A percentile compares a stretch with the other conserved stretches of the same genome.
Evolutionary conservation across 1,140 invertebrate genomes (phyloP).

Genomic region (Bacillus rossius): DNA sequence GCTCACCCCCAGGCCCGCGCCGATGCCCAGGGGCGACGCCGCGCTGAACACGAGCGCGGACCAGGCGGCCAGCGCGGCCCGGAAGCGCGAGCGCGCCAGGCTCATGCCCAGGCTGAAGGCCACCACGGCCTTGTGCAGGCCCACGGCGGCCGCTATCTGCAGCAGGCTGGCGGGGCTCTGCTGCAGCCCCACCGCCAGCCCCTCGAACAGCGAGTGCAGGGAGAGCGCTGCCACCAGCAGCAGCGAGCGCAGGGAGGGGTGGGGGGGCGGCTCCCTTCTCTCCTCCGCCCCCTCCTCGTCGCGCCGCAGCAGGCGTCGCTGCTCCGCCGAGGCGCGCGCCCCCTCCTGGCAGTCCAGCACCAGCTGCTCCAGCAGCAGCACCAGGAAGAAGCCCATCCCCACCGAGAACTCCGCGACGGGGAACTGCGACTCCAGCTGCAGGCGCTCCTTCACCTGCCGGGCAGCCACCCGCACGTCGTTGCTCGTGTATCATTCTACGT

Average conservation of each 20-base stretch:
- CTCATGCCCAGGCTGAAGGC: slow-evolving; percentile 57
- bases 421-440: slow-evolving; percentile 29
- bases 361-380: slow-evolving; percentile 54
- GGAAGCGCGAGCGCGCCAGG: slow-evolving; percentile 49
- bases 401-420: slow-evolving; percentile 52
- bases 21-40: slow-evolving; percentile 47
- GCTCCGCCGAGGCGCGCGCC: not conserved
- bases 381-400: slow-evolving; percentile 50
- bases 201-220: slow-evolving; percentile 53
- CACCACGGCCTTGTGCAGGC: slow-evolving; percentile 56
- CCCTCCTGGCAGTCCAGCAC: slow-evolving; percentile 42
- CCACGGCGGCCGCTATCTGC: slow-evolving; percentile 50
- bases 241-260: slow-evolving; percentile 43
- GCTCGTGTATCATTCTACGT: no score
- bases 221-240: slow-evolving; percentile 47
- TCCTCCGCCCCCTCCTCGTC: not conserved
- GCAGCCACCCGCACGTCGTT: no score
- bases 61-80: slow-evolving; percentile 34
- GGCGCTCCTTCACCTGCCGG: slow-evolving; percentile 16
- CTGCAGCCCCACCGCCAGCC: slow-evolving; percentile 53
- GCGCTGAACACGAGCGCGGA: slow-evolving; percentile 47
- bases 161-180: slow-evolving; percentile 36
- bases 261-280: slow-evolving; percentile 20
- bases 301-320: no score
- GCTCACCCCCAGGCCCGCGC: slow-evolving; percentile 43